Evolutionary conservation across 2,888 invertebrate genomes (phyloP).

Genomic region (Nymphalis polychloros): DNA sequence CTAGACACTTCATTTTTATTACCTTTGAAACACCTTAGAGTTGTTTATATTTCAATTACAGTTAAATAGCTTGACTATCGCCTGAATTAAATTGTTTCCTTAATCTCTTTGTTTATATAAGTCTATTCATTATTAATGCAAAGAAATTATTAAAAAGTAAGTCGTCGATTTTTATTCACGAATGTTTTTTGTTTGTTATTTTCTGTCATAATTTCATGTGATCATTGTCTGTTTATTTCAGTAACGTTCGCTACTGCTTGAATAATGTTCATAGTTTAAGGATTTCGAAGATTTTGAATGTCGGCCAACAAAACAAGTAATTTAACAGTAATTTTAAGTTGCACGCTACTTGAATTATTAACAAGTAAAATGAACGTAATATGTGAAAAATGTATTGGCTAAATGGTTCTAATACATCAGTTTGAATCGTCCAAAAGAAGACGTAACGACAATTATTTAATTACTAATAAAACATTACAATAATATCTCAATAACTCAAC

Average conservation of each 20-base stretch:
- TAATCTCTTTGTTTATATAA: too few relatives aligned
- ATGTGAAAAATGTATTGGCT: background rate
- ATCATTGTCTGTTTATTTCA: background rate
- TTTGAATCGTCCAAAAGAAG: background rate
- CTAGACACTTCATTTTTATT: constrained; percentile 14
- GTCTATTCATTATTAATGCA: too few relatives aligned
- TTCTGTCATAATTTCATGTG: background rate
- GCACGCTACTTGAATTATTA: background rate
- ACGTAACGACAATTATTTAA: background rate
- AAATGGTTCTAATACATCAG: background rate
- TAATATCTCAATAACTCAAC: constrained; percentile 21
- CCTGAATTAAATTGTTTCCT: background rate
- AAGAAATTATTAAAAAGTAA: too few relatives aligned
- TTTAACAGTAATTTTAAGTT: background rate
- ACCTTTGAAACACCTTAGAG: background rate
- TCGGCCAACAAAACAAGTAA: background rate
- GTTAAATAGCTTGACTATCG: background rate
- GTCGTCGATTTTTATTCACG: too few relatives aligned
- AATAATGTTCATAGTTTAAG: background rate
- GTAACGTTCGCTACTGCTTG: background rate
- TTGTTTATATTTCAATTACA: constrained; percentile 9
- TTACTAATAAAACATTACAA: constrained; percentile 13
- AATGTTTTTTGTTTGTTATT: background rate
- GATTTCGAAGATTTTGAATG: background rate
- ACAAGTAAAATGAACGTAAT: background rate